Percentiles rank a stretch among this genome's conserved stretches.
Conservation (phyloP, 2,888 invertebrate species). For the Protodeltote pygarga region DNA sequence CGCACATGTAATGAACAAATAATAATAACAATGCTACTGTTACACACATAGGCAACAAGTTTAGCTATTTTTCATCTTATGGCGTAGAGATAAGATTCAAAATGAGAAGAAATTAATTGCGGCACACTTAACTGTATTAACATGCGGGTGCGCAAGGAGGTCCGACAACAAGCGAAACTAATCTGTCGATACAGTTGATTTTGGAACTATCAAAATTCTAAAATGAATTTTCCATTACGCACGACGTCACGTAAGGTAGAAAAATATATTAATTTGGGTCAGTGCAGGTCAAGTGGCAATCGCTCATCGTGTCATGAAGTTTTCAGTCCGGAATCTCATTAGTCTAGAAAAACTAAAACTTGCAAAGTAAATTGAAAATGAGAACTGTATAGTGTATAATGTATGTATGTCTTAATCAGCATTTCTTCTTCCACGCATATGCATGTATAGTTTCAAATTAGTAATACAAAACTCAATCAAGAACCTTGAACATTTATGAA, state of each 20-base stretch:
- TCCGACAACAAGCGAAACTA: constrained; percentile 25
- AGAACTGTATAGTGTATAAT: too few relatives aligned
- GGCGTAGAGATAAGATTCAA: constrained; percentile 49
- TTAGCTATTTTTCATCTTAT: constrained; percentile 49
- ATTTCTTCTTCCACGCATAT: too few relatives aligned
- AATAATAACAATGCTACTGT: constrained; percentile 59
- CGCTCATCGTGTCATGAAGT: too few relatives aligned
- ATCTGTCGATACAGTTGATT: constrained; percentile 52
- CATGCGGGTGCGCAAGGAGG: constrained; percentile 69
- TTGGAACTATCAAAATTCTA: not conserved
- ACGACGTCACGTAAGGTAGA: too few relatives aligned
- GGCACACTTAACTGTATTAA: constrained; percentile 64
- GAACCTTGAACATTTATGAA: constrained; percentile 1
- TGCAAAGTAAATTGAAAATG: too few relatives aligned
- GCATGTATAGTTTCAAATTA: too few relatives aligned
- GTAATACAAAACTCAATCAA: not conserved
- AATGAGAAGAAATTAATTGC: constrained; percentile 46
- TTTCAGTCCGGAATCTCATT: too few relatives aligned
- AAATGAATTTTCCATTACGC: not conserved
- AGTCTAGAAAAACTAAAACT: too few relatives aligned
- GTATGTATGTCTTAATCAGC: too few relatives aligned
- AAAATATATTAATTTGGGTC: too few relatives aligned
- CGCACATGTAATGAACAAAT: constrained; percentile 58
- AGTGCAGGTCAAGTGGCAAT: too few relatives aligned
- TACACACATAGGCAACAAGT: constrained; percentile 22